A percentile compares a stretch with the other conserved stretches of the same genome.
These are phyloP conservation scores for Amblyjoppa proteus DNA, from an alignment of 2,888 invertebrate species.

Conservation along the genomic window DNA sequence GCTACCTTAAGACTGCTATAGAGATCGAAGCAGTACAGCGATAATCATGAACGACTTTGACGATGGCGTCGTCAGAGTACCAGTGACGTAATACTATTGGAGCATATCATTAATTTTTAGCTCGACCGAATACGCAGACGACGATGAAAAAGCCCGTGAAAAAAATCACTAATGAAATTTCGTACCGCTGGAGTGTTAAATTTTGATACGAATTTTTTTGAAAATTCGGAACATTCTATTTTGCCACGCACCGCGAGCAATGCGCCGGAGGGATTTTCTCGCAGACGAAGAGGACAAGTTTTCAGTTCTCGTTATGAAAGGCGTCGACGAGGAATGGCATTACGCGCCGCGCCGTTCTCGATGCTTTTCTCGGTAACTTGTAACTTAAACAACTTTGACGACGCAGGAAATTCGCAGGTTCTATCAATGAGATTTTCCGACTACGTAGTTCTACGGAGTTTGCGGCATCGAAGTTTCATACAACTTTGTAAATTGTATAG, in stretches of 20 bases:
- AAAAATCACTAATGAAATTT: background rate
- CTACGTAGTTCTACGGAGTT: background rate
- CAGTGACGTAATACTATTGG: background rate
- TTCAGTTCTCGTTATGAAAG: background rate
- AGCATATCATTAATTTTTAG: constrained; percentile 8
- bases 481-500: constrained; percentile 3
- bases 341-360: background rate
- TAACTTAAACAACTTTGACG: constrained; percentile 6
- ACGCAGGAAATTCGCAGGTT: constrained; percentile 4
- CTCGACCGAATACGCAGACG: background rate
- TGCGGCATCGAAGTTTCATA: background rate
- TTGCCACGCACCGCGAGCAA: background rate
- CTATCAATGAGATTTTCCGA: background rate
- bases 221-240: background rate
- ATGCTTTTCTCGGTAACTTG: background rate
- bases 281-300: background rate
- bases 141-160: background rate
- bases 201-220: background rate
- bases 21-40: background rate
- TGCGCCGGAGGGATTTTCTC: background rate
- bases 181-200: background rate
- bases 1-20: background rate
- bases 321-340: background rate
- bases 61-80: background rate
- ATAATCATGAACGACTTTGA: background rate